phyloP scores from a whole-genome alignment of 92 coral and sea anemone genomes.

The Phenganax marumi region DNA sequence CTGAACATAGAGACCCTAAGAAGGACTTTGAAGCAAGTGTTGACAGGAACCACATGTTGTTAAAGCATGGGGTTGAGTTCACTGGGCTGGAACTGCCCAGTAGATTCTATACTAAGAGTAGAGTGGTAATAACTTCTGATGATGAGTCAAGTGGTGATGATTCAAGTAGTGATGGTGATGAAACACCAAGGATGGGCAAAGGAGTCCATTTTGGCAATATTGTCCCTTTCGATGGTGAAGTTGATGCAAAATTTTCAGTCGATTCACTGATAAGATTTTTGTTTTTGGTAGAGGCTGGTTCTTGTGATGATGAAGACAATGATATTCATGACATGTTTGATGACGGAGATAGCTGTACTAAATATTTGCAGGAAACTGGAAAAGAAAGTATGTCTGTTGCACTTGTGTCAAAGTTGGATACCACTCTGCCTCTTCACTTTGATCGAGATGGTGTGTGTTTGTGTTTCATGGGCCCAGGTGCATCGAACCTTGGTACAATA shows the following conservation, averaged over 20 bases:
- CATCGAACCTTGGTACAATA: not conserved
- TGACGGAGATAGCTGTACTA: not conserved
- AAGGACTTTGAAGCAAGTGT: conserved; percentile 42
- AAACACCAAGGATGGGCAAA: not conserved
- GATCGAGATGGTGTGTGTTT: conserved; percentile 6
- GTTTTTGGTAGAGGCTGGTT: not conserved
- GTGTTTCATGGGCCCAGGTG: conserved; percentile 5
- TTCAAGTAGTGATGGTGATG: not conserved
- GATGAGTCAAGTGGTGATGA: not conserved
- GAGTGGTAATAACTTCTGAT: not conserved
- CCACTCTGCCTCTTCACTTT: not conserved
- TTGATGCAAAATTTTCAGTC: not conserved
- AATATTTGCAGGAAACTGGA: not conserved
- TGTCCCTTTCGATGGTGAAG: conserved; percentile 28
- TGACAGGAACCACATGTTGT: conserved; percentile 32
- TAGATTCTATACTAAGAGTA: conserved; percentile 30
- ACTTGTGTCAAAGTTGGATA: conserved; percentile 17
- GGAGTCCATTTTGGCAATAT: not conserved
- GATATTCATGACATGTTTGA: not conserved
- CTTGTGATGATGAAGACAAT: not conserved
- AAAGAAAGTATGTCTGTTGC: not conserved
- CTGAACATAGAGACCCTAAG: conserved; percentile 17
- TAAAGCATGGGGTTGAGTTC: conserved; percentile 39
- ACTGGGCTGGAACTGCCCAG: conserved; percentile 26
- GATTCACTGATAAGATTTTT: not conserved